These are phyloP conservation scores for Staurois parvus DNA, from an alignment of 2,797 vertebrate species.

Conservation along the genomic window DNA sequence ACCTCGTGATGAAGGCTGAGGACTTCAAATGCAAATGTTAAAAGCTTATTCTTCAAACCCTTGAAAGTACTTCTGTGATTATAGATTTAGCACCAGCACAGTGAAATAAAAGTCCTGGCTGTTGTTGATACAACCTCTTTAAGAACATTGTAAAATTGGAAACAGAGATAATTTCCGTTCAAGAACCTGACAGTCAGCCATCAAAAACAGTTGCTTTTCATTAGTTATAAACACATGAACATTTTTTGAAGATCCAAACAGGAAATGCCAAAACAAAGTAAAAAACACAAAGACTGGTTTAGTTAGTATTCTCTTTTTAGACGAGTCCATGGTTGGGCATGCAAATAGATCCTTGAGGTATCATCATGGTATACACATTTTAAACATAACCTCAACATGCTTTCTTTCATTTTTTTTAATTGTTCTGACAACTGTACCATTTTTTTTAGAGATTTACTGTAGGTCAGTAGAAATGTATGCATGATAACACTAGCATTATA, in stretches of 20 bases:
- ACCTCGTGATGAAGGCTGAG: too few species aligned
- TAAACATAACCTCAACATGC: constrained; percentile 7
- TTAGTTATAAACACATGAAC: constrained; percentile 38
- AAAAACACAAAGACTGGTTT: constrained; percentile 7
- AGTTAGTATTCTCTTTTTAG: constrained; percentile 10
- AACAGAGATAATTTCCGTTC: constrained; percentile 6
- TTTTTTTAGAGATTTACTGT: constrained; percentile 11
- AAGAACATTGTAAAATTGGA: constrained; percentile 13
- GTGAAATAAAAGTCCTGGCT: background rate
- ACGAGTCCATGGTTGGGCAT: constrained; percentile 18
- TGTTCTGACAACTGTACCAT: background rate
- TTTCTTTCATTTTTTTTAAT: constrained; percentile 12
- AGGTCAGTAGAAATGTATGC: background rate
- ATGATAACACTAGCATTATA: background rate
- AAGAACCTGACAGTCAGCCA: constrained; percentile 24
- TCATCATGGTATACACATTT: constrained; percentile 5
- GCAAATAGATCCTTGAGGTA: constrained; percentile 4
- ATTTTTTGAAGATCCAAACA: constrained; percentile 32
- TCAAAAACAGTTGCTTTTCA: constrained; percentile 48
- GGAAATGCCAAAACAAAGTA: constrained; percentile 33
- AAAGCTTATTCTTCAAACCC: too few species aligned
- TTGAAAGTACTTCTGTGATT: background rate
- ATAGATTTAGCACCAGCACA: background rate
- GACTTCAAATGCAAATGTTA: too few species aligned
- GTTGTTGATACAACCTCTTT: background rate